These are phyloP conservation scores for Paraescarpia echinospica DNA, from an alignment of 1,140 invertebrate genomes.

Conservation along the genomic window DNA sequence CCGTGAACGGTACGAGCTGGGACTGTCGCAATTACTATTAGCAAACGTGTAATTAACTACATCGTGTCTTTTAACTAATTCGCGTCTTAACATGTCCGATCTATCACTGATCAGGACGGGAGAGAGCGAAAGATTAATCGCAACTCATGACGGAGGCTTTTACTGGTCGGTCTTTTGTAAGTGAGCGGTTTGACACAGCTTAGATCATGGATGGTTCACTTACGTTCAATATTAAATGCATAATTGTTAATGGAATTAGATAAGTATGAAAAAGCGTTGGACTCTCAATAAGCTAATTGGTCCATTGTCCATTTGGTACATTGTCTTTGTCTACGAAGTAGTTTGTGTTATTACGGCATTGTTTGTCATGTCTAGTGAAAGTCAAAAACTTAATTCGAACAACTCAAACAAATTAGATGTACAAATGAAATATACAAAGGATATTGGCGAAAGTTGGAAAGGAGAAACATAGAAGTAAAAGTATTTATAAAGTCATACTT, in stretches of 20 bases:
- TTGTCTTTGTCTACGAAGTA: no score
- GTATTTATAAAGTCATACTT: no score
- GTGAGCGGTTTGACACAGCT: neutral
- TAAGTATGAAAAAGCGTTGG: neutral
- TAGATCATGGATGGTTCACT: neutral
- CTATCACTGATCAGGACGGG: neutral
- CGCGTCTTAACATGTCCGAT: neutral
- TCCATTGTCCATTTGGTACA: neutral
- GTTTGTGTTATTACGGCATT: no score
- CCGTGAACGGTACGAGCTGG: neutral
- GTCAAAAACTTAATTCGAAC: no score
- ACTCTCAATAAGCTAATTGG: neutral
- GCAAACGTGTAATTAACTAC: neutral
- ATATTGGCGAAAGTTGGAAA: no score
- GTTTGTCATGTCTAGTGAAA: no score
- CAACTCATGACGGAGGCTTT: neutral
- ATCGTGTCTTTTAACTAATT: neutral
- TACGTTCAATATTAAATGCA: neutral
- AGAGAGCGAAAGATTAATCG: neutral
- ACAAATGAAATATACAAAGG: no score
- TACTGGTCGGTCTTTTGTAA: neutral
- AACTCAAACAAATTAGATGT: no score
- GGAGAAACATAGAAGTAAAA: no score
- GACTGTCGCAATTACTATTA: constrained; percentile 1
- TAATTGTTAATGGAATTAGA: neutral